Evolutionary conservation across 2,888 invertebrate genomes (phyloP), one percentile per base, ranked within the genome.

Genomic region (Toxonevra muliebris): DNA sequence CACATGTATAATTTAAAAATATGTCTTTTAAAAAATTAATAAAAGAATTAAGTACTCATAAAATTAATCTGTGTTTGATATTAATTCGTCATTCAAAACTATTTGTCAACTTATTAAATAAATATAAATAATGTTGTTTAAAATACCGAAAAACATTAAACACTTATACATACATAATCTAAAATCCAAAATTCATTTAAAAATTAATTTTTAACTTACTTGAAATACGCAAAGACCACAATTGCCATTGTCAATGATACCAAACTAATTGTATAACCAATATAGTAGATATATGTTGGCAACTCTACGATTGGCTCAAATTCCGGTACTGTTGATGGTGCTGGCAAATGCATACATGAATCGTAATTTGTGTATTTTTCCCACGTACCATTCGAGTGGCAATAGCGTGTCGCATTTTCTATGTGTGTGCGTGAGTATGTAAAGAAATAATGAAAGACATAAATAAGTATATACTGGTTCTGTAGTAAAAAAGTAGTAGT

Each of bases 361-460:
- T 89, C 87, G 84, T 94, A 96, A 86, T 93, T 89, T 4, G 93
- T 90, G 77, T 91, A 90, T 82, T 89, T 90, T 69, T 90, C 90
- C 97, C 97, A 97, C 8, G 89, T 90, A n/a, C 95, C 95, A 76
- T 93, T 91, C 73, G 87, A 82, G 73, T 87, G 83, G 83, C 97
- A 97, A 76, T 88, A 87, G 65, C 93, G 90, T 12, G 93, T 92
- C 30, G 95, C 96, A 82, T 96, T 96, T 82, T 94, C 96, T 96
- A 87, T 30, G 40, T 40, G 57, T 20, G 41, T 57, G 57, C n/a
- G 57, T 12, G n/a, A 10, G 40, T 9, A 57, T 40, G 17, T n/a
- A 1, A 57, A 40, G 9, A 20, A 2, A 9, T 53, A 15, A 12
- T 20, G 53, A 19, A 20, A 42, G n/a, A n/a, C 15, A 45, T 20